phyloP scores from a whole-genome alignment of 2,113 vertebrate species.

The Ictalurus furcatus region DNA sequence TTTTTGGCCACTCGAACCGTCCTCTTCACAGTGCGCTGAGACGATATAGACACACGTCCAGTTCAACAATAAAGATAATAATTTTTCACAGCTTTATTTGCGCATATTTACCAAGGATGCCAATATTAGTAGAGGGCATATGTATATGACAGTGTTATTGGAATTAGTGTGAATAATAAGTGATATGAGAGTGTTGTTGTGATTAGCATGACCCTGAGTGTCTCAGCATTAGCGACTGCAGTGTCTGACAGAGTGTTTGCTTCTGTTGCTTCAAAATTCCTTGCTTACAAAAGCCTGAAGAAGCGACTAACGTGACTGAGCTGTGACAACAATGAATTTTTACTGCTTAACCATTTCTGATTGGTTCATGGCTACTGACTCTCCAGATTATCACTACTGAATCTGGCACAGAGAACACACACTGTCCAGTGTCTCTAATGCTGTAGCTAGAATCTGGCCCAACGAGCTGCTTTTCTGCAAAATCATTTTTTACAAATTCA shows the following conservation, averaged over 20 bases:
- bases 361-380: background rate
- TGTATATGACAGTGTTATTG: background rate
- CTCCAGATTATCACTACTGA: too few relatives aligned
- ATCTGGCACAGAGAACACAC: too few relatives aligned
- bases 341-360: background rate
- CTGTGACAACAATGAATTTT: background rate
- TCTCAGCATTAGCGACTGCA: constrained; percentile 9
- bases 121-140: too few relatives aligned
- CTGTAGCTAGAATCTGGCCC: background rate
- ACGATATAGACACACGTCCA: too few relatives aligned
- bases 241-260: background rate
- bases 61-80: too few relatives aligned
- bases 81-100: too few relatives aligned
- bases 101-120: too few relatives aligned
- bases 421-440: background rate
- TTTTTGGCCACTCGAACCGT: too few relatives aligned
- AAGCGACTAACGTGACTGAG: background rate
- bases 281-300: background rate
- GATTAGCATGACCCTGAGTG: constrained; percentile 11
- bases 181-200: background rate
- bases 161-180: background rate
- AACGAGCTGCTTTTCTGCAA: background rate
- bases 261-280: background rate
- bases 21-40: too few relatives aligned
- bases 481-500: background rate